Evolutionary conservation across 1,140 invertebrate genomes (phyloP).

Genomic region (Oscheius sp.): DNA sequence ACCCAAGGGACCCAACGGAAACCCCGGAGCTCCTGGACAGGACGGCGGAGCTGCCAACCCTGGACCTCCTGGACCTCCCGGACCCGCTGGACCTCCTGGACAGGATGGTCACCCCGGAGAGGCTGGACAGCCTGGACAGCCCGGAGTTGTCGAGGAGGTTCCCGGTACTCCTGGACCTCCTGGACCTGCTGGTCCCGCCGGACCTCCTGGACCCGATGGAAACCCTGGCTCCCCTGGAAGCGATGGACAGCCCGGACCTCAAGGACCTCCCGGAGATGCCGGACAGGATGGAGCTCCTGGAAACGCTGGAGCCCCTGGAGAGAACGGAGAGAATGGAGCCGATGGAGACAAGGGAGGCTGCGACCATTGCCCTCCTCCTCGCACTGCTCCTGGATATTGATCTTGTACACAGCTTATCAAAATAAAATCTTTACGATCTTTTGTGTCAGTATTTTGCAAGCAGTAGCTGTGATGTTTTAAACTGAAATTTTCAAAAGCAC

Average conservation of each 20-base stretch:
- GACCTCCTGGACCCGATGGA: constrained; percentile 45
- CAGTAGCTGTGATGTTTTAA: no score
- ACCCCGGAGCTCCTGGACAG: constrained; percentile 49
- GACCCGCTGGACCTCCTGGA: constrained; percentile 51
- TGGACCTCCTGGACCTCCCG: constrained; percentile 36
- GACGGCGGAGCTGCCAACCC: constrained; percentile 53
- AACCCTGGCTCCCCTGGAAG: constrained; percentile 43
- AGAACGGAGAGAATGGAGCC: no score
- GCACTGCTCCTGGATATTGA: no score
- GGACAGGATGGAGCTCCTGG: no score
- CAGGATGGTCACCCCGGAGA: constrained; percentile 46
- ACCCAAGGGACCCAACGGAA: constrained; percentile 37
- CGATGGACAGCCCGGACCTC: constrained; percentile 30
- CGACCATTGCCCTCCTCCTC: no score
- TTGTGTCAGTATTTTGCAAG: no score
- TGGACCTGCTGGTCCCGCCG: constrained; percentile 45
- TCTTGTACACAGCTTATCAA: no score
- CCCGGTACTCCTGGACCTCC: constrained; percentile 19
- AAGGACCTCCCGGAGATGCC: constrained; percentile 25
- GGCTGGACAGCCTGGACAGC: constrained; percentile 26
- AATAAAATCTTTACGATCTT: no score
- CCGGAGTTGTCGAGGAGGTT: constrained; percentile 28
- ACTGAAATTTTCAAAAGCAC: no score
- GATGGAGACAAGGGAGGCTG: no score
- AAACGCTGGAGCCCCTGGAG: no score